phyloP scores from a whole-genome alignment of 2,113 vertebrate genomes.

The Corynorhinus townsendii region DNA sequence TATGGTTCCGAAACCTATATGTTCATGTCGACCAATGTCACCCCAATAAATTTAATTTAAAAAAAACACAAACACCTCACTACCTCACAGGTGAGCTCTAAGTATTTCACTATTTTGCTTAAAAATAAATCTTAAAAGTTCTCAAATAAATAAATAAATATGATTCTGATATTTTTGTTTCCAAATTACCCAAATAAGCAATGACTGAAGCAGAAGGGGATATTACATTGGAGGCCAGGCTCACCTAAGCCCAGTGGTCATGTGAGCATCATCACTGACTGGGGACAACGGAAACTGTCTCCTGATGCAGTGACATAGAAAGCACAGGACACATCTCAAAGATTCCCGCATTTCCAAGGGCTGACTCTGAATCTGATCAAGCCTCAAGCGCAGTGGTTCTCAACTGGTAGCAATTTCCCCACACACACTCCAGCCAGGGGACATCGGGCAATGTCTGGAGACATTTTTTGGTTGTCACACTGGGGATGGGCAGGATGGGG shows the following conservation, averaged over 20 bases:
- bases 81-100: background rate
- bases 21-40: too few relatives aligned
- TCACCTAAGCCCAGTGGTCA: background rate
- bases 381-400: background rate
- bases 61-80: background rate
- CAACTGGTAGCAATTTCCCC: background rate
- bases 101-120: background rate
- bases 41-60: background rate
- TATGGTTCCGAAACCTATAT: background rate
- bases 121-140: background rate
- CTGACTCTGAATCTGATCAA: background rate
- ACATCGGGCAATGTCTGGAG: background rate
- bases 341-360: background rate
- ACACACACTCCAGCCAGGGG: too few relatives aligned
- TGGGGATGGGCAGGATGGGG: background rate
- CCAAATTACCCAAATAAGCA: too few relatives aligned
- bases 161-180: background rate
- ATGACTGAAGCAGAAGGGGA: background rate
- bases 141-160: background rate
- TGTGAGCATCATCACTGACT: rapidly evolving
- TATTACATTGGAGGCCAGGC: background rate
- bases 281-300: background rate
- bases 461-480: background rate
- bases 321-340: background rate
- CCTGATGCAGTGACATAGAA: rapidly evolving